Conservation (phyloP, 2,888 invertebrate genomes). For the Eupelmus urozonus region DNA sequence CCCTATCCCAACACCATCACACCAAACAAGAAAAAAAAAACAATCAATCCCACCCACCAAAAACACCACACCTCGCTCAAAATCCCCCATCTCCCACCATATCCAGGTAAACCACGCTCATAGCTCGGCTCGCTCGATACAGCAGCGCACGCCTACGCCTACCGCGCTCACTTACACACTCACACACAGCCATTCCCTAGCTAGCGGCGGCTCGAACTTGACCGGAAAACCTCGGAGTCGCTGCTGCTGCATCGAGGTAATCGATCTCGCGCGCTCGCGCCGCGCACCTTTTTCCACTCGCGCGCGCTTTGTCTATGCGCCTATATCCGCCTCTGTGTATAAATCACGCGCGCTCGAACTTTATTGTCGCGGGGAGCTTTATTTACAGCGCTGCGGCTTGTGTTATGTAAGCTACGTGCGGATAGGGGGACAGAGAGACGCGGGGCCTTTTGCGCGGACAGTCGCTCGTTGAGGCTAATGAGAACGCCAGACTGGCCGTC, state of each 20-base stretch:
- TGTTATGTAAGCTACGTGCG: not conserved
- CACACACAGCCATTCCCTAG: not conserved
- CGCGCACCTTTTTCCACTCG: slow-evolving; percentile 27
- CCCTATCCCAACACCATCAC: too few species aligned
- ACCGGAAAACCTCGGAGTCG: slow-evolving; percentile 65
- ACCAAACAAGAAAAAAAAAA: too few species aligned
- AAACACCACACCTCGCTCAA: too few species aligned
- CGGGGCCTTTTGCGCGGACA: not conserved
- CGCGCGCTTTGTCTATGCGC: too few species aligned
- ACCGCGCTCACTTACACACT: not conserved
- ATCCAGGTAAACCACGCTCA: too few species aligned
- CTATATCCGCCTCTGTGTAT: too few species aligned
- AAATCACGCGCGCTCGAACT: not conserved
- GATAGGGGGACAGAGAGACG: not conserved
- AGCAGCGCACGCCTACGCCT: too few species aligned
- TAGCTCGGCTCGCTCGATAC: too few species aligned
- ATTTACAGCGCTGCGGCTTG: slow-evolving; percentile 32
- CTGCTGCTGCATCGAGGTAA: slow-evolving; percentile 48
- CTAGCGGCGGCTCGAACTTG: slow-evolving; percentile 47
- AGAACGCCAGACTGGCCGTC: too few species aligned
- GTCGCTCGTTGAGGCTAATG: too few species aligned
- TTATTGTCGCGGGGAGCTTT: slow-evolving; percentile 34
- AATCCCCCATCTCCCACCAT: too few species aligned
- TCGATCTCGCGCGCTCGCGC: slow-evolving; percentile 48
- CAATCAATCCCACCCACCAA: too few species aligned